Conservation (phyloP, 37 sponge, comb jelly and placozoan species). For the Bolinopsis microptera region DNA sequence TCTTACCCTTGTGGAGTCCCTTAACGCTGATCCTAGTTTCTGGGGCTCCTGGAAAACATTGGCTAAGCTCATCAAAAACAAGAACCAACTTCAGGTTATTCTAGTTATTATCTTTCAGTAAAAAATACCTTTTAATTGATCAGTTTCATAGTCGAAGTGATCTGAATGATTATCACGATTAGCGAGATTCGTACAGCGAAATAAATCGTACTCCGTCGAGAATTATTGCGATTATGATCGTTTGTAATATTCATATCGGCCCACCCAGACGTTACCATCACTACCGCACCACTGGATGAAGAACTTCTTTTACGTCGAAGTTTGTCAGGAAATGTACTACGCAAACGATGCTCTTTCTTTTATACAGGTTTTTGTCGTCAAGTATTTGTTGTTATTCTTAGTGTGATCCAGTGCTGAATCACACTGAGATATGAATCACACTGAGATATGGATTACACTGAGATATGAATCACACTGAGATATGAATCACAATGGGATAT, state of each 20-base stretch:
- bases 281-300: conserved; percentile 88
- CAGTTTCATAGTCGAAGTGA: too few relatives aligned
- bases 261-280: background rate
- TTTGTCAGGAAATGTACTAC: conserved; percentile 74
- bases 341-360: conserved; percentile 79
- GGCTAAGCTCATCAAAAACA: conserved; percentile 17
- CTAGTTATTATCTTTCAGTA: background rate
- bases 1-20: background rate
- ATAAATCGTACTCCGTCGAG: too few relatives aligned
- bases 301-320: conserved; percentile 79
- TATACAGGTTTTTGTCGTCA: conserved; percentile 59
- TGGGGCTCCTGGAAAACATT: conserved; percentile 46
- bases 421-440: too few relatives aligned
- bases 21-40: conserved; percentile 6
- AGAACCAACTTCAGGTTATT: conserved; percentile 49
- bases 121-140: too few relatives aligned
- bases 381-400: background rate
- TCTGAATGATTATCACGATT: too few relatives aligned
- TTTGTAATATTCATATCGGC: background rate
- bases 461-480: too few relatives aligned
- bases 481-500: too few relatives aligned
- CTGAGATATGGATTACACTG: too few relatives aligned
- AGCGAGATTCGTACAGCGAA: too few relatives aligned
- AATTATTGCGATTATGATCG: background rate
- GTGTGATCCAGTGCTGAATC: background rate